These are phyloP conservation scores for Bicyclus anynana DNA, from an alignment of 1,140 invertebrate genomes.

Conservation along the genomic window DNA sequence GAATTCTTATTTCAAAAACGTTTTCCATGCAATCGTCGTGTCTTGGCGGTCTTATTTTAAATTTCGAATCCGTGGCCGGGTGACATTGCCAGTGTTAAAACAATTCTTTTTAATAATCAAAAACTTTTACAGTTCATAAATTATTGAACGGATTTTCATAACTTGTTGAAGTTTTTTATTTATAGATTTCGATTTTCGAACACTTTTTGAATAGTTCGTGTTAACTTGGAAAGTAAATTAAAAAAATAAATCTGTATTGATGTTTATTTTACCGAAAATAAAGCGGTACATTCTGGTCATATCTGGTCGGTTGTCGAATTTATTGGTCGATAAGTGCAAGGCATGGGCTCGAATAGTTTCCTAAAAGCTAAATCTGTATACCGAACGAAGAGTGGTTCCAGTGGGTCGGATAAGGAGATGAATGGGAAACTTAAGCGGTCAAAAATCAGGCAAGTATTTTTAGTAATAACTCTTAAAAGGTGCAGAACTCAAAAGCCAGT, in stretches of 20 bases:
- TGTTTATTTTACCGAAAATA: slow-evolving; percentile 34
- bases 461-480: not conserved
- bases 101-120: not conserved
- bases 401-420: slow-evolving; percentile 63
- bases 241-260: slow-evolving; percentile 4
- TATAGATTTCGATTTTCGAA: too few relatives aligned
- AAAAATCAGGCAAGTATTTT: slow-evolving; percentile 55
- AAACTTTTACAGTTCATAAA: not conserved
- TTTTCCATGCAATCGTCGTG: slow-evolving; percentile 34
- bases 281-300: slow-evolving; percentile 24
- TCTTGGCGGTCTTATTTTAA: slow-evolving; percentile 12
- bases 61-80: slow-evolving; percentile 16
- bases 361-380: slow-evolving; percentile 54
- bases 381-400: slow-evolving; percentile 59
- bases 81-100: slow-evolving; percentile 6
- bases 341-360: slow-evolving; percentile 68
- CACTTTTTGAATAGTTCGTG: not conserved
- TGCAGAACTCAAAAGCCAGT: too few relatives aligned
- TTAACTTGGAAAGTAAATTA: not conserved
- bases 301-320: slow-evolving; percentile 17
- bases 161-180: not conserved
- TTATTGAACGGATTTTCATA: not conserved
- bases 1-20: slow-evolving; percentile 40
- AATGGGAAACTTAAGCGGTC: slow-evolving; percentile 55
- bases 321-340: slow-evolving; percentile 28